phyloP scores from a whole-genome alignment of 2,797 vertebrate species.

The Luscinia megarhynchos region DNA sequence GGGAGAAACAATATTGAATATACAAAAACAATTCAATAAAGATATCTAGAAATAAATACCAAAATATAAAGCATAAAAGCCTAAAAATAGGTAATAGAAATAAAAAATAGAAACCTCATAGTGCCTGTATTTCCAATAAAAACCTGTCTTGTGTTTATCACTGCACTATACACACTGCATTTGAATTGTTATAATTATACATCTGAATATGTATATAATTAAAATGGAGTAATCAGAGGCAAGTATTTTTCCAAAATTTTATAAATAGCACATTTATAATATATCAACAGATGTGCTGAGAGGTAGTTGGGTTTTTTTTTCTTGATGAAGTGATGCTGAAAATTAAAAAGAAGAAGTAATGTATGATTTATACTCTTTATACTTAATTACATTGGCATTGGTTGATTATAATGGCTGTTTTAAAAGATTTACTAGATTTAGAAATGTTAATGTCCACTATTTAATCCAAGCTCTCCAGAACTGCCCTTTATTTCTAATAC shows the following conservation, averaged over 20 bases:
- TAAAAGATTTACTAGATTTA: constrained; percentile 18
- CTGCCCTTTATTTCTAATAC: not conserved
- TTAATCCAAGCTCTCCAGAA: not conserved
- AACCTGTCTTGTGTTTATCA: not conserved
- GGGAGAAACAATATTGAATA: not conserved
- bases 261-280: constrained; percentile 49
- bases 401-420: constrained; percentile 11
- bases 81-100: not conserved
- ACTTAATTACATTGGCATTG: constrained; percentile 38
- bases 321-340: not conserved
- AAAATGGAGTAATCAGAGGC: constrained; percentile 54
- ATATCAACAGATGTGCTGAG: constrained; percentile 25
- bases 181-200: constrained; percentile 37
- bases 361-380: constrained; percentile 2
- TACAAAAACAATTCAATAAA: not conserved
- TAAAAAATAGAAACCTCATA: not conserved
- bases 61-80: not conserved
- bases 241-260: constrained; percentile 24
- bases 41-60: not conserved
- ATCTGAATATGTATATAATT: constrained; percentile 51
- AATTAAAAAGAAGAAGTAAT: constrained; percentile 16
- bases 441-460: not conserved
- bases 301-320: not conserved
- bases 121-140: not conserved
- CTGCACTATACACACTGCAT: not conserved